These are phyloP conservation scores for Promerops cafer DNA, from an alignment of 2,113 vertebrate genomes.

Conservation along the genomic window DNA sequence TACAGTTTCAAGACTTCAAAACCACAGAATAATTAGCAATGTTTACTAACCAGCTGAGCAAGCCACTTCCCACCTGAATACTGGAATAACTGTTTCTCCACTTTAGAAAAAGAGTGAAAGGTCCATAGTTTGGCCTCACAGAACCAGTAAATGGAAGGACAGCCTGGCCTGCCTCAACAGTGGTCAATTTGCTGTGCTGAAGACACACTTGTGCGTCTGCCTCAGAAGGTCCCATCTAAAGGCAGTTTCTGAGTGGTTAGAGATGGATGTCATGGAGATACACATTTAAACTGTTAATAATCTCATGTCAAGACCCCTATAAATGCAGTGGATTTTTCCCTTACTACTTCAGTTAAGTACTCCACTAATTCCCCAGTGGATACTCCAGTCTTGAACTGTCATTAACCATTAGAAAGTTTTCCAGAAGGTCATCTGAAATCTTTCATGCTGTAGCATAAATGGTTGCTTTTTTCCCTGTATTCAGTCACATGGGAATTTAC, in stretches of 20 bases:
- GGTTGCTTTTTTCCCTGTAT: neutral
- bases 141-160: neutral
- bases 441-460: neutral
- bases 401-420: neutral
- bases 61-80: neutral
- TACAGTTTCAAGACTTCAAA: neutral
- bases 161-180: accelerated
- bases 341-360: neutral
- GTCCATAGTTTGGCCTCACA: neutral
- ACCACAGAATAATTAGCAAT: neutral
- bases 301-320: neutral
- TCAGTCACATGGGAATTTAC: neutral
- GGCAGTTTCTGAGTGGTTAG: neutral
- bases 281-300: neutral
- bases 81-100: neutral
- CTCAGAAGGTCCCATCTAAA: neutral
- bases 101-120: neutral
- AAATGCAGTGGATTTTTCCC: neutral
- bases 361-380: neutral
- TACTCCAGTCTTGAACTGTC: neutral
- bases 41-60: neutral
- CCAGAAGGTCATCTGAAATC: neutral
- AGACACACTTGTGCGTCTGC: neutral
- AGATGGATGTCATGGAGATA: neutral
- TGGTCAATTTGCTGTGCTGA: neutral